Percentiles rank a stretch among this genome's conserved stretches.
phyloP scores from a whole-genome alignment of 1,140 invertebrate species.

The Drosophila seguyi region DNA sequence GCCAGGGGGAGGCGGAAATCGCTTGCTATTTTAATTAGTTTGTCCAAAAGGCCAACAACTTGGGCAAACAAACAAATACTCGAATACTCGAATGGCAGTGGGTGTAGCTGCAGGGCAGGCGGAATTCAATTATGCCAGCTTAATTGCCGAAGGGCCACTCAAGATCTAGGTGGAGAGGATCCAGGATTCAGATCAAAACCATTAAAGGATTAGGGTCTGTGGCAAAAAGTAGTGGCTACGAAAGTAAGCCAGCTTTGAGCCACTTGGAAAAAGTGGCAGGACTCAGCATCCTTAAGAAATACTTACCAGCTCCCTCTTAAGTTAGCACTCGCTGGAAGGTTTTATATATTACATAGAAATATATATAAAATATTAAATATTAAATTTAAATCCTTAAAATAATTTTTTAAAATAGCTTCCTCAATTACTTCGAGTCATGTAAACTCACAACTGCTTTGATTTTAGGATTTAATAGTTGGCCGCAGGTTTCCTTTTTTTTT shows the following conservation, averaged over 20 bases:
- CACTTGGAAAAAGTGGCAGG: neutral
- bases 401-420: neutral
- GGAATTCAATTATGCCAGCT: constrained; percentile 70
- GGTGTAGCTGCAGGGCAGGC: constrained; percentile 7
- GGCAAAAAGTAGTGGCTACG: neutral
- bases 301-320: neutral
- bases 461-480: constrained; percentile 10
- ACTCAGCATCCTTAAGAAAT: neutral
- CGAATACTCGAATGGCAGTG: constrained; percentile 12
- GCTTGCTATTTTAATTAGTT: constrained; percentile 76
- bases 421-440: neutral
- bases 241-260: neutral
- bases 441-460: neutral
- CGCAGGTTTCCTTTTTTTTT: constrained; percentile 4
- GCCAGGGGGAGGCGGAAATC: constrained; percentile 7
- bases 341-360: neutral
- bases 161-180: neutral
- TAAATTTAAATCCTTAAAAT: too few species aligned
- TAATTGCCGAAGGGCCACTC: constrained; percentile 47
- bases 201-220: constrained; percentile 13
- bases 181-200: neutral
- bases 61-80: constrained; percentile 42
- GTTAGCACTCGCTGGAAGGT: neutral
- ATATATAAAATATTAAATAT: too few species aligned
- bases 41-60: constrained; percentile 55